Percentiles rank a stretch among this genome's conserved stretches.
Evolutionary conservation across 2,797 vertebrate genomes (phyloP).

Genomic region (Decapterus maruadsi): DNA sequence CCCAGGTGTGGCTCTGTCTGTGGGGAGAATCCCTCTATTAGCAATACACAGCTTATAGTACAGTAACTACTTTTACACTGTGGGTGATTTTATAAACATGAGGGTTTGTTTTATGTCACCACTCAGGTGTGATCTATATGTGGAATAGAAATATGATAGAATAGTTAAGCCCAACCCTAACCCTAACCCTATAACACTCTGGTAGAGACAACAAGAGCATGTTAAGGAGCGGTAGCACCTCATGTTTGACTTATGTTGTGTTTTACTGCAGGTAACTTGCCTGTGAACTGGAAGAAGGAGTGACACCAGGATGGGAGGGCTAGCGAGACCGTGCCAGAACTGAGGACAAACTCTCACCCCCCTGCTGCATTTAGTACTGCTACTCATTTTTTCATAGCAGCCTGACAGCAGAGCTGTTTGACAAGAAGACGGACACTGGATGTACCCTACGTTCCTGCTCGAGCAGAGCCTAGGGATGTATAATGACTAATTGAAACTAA

Average conservation of each 20-base stretch:
- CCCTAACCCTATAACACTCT: background rate
- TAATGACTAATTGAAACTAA: slow-evolving; percentile 50
- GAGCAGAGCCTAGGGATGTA: slow-evolving; percentile 16
- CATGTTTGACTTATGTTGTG: slow-evolving; percentile 30
- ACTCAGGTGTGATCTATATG: background rate
- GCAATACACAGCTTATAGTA: background rate
- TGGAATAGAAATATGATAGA: background rate
- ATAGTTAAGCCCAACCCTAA: too few species aligned
- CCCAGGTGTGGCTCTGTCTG: slow-evolving; percentile 45
- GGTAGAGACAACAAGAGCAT: background rate
- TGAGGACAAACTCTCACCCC: slow-evolving; percentile 71
- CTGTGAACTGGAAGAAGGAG: slow-evolving; percentile 30
- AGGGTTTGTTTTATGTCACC: too few species aligned
- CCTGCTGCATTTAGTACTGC: slow-evolving; percentile 72
- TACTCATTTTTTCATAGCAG: slow-evolving; percentile 65
- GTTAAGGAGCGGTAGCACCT: background rate
- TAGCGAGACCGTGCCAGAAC: slow-evolving; percentile 52
- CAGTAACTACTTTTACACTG: background rate
- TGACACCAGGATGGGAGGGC: slow-evolving; percentile 72
- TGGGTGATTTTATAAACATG: background rate
- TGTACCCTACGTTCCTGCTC: slow-evolving; percentile 25
- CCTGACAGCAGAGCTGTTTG: slow-evolving; percentile 46
- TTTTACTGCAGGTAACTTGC: slow-evolving; percentile 68
- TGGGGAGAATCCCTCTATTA: background rate
- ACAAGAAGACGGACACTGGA: slow-evolving; percentile 18